Evolutionary conservation across 2,888 invertebrate genomes (phyloP).

Genomic region (Mythimna impura): DNA sequence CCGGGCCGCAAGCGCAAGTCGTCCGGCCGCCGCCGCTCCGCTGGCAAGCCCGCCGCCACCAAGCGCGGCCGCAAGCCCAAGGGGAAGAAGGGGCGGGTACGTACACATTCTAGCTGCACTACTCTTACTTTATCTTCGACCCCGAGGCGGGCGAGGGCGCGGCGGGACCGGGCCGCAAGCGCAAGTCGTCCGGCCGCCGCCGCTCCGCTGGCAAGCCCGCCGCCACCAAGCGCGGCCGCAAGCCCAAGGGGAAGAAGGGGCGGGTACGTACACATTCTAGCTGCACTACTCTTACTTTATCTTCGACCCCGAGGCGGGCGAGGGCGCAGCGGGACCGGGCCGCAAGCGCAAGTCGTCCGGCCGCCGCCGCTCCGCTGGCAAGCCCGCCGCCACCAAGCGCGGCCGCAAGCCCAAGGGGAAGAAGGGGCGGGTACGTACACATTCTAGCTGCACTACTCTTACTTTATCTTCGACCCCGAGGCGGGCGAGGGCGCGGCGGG

Average conservation of each 20-base stretch:
- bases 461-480: too few species aligned
- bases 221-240: constrained; percentile 68
- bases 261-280: constrained; percentile 64
- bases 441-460: too few species aligned
- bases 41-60: constrained; percentile 63
- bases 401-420: constrained; percentile 75
- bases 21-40: constrained; percentile 77
- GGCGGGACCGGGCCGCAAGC: constrained; percentile 79
- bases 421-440: constrained; percentile 71
- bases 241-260: constrained; percentile 75
- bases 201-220: constrained; percentile 73
- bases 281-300: too few species aligned
- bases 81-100: constrained; percentile 75
- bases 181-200: constrained; percentile 80
- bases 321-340: constrained; percentile 73
- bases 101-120: constrained; percentile 4
- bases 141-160: constrained; percentile 85
- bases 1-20: constrained; percentile 84
- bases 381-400: constrained; percentile 64
- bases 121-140: constrained; percentile 73
- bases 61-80: constrained; percentile 74
- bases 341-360: constrained; percentile 85
- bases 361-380: constrained; percentile 77
- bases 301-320: constrained; percentile 88
- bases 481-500: too few species aligned